Percentiles rank a stretch among this genome's conserved stretches.
phyloP scores from a whole-genome alignment of 2,113 vertebrate genomes.

The Corynorhinus townsendii region DNA sequence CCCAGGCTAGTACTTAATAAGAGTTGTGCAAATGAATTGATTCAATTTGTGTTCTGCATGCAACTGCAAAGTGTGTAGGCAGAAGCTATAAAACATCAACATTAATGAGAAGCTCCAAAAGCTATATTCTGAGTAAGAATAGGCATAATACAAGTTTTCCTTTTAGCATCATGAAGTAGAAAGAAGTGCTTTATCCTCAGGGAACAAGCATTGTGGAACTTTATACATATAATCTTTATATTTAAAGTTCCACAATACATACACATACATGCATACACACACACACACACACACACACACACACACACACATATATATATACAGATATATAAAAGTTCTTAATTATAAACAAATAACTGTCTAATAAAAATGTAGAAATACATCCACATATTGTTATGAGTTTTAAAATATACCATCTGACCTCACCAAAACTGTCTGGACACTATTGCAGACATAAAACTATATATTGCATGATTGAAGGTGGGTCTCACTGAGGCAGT shows the following conservation, averaged over 20 bases:
- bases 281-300: background rate
- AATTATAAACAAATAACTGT: background rate
- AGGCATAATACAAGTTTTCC: background rate
- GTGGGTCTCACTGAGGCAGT: background rate
- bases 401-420: background rate
- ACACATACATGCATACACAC: background rate
- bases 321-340: background rate
- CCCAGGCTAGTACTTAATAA: constrained; percentile 55
- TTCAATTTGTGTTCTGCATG: constrained; percentile 52
- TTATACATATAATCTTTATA: background rate
- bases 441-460: background rate
- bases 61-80: constrained; percentile 28
- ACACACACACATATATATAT: background rate
- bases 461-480: background rate
- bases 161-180: background rate
- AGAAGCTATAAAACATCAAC: constrained; percentile 49
- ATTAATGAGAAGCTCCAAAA: constrained; percentile 40
- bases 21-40: constrained; percentile 41
- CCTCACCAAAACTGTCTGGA: background rate
- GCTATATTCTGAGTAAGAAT: background rate
- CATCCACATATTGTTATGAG: background rate
- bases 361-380: background rate
- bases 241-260: background rate
- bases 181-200: background rate
- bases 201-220: background rate